Percentiles rank a stretch among this genome's conserved stretches.
These are phyloP conservation scores for Blomia tropicalis DNA, from an alignment of 2,888 invertebrate genomes.

Conservation along the genomic window DNA sequence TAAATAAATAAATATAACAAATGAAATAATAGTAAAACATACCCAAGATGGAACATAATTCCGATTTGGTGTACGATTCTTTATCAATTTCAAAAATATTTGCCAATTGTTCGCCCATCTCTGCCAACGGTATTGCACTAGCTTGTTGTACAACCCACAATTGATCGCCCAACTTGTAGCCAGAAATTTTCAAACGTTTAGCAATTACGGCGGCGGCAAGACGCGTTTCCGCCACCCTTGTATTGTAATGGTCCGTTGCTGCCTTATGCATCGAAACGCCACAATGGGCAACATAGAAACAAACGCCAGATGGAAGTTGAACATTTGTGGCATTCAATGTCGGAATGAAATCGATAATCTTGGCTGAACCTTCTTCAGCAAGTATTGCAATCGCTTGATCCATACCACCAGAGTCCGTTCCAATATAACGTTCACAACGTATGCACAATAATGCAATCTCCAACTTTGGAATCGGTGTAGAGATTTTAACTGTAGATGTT, in stretches of 20 bases:
- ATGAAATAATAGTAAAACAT: background rate
- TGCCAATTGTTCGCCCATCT: slow-evolving; percentile 12
- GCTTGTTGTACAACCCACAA: slow-evolving; percentile 24
- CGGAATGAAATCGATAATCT: slow-evolving; percentile 84
- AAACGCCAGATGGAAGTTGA: slow-evolving; percentile 59
- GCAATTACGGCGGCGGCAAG: slow-evolving; percentile 58
- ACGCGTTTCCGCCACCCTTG: slow-evolving; percentile 82
- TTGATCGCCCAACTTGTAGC: slow-evolving; percentile 20
- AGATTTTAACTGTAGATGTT: slow-evolving; percentile 16
- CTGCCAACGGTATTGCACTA: slow-evolving; percentile 18
- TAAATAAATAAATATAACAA: background rate
- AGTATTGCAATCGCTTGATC: slow-evolving; percentile 95
- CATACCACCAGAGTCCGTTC: slow-evolving; percentile 98
- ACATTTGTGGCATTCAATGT: slow-evolving; percentile 54
- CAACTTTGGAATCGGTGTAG: slow-evolving; percentile 23
- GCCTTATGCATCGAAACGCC: slow-evolving; percentile 71
- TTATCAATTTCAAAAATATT: slow-evolving; percentile 16
- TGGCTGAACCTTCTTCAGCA: slow-evolving; percentile 61
- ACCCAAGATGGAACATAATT: slow-evolving; percentile 19
- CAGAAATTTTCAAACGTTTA: slow-evolving; percentile 19
- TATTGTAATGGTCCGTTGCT: slow-evolving; percentile 71
- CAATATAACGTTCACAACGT: slow-evolving; percentile 76
- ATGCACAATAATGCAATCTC: slow-evolving; percentile 74
- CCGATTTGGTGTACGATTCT: slow-evolving; percentile 7
- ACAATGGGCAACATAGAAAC: slow-evolving; percentile 86